phyloP scores from a whole-genome alignment of 2,113 vertebrate genomes.

The Psettodes erumei region DNA sequence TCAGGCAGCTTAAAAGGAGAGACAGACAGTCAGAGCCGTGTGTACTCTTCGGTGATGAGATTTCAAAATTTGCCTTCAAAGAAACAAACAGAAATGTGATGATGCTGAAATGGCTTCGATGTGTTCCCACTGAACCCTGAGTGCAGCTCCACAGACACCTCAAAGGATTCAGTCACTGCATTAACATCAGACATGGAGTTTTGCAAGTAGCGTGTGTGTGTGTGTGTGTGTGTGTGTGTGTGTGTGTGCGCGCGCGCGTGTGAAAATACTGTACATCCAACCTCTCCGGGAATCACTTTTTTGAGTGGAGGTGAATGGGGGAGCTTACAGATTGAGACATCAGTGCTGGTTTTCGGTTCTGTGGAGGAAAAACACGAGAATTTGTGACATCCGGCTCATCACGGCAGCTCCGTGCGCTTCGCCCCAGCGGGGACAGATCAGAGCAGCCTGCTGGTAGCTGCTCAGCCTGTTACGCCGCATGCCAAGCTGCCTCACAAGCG shows the following conservation, averaged over 20 bases:
- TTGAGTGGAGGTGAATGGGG: neutral
- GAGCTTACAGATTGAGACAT: slow-evolving; percentile 10
- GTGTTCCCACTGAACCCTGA: neutral
- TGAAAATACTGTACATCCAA: neutral
- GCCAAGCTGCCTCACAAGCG: slow-evolving; percentile 45
- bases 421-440: slow-evolving; percentile 53
- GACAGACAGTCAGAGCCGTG: neutral
- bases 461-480: slow-evolving; percentile 39
- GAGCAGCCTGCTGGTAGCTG: slow-evolving; percentile 42
- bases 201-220: neutral
- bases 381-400: slow-evolving; percentile 52
- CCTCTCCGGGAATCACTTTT: too few relatives aligned
- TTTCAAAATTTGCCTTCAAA: slow-evolving; percentile 7
- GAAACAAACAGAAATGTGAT: neutral
- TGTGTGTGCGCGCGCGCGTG: too few relatives aligned
- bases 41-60: neutral
- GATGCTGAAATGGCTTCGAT: neutral
- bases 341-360: slow-evolving; percentile 16
- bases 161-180: slow-evolving; percentile 1
- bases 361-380: slow-evolving; percentile 8
- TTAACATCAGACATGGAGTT: slow-evolving; percentile 20
- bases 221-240: neutral
- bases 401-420: slow-evolving; percentile 34
- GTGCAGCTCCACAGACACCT: neutral
- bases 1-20: neutral